Conservation (phyloP, 2,113 vertebrate species). For the Rhegmatorhina hoffmannsi region DNA sequence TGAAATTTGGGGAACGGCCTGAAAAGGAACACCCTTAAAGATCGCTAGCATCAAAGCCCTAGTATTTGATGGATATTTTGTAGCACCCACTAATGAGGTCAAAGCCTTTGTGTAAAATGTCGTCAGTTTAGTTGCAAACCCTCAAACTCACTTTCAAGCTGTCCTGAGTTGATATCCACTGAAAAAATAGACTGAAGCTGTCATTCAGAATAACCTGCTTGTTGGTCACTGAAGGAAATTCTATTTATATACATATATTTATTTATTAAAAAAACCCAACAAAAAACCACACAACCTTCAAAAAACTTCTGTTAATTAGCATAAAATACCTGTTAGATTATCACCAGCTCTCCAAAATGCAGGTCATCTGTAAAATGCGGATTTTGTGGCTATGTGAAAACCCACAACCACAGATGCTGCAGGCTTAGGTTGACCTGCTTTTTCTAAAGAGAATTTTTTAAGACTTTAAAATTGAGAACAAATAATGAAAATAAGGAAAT, state of each 20-base stretch:
- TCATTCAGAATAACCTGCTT: not conserved
- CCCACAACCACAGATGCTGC: accelerated
- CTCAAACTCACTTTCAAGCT: not conserved
- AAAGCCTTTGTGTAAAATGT: not conserved
- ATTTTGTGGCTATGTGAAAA: not conserved
- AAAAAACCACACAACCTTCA: not conserved
- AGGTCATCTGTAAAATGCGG: not conserved
- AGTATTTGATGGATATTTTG: not conserved
- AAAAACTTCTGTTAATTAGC: not conserved
- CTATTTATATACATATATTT: not conserved
- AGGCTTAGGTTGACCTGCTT: not conserved
- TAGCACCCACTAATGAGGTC: not conserved
- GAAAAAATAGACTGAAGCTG: not conserved
- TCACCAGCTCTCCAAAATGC: not conserved
- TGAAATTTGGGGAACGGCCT: not conserved
- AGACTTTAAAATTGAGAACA: not conserved
- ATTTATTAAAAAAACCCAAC: too few relatives aligned
- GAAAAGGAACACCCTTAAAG: not conserved
- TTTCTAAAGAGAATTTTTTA: not conserved
- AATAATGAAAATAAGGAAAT: not conserved
- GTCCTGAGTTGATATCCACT: not conserved
- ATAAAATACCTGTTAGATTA: not conserved
- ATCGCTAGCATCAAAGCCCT: not conserved
- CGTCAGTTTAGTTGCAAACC: not conserved
- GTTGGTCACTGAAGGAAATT: not conserved